phyloP scores from a whole-genome alignment of 2,888 invertebrate genomes.

The Euzophera pinguis region DNA sequence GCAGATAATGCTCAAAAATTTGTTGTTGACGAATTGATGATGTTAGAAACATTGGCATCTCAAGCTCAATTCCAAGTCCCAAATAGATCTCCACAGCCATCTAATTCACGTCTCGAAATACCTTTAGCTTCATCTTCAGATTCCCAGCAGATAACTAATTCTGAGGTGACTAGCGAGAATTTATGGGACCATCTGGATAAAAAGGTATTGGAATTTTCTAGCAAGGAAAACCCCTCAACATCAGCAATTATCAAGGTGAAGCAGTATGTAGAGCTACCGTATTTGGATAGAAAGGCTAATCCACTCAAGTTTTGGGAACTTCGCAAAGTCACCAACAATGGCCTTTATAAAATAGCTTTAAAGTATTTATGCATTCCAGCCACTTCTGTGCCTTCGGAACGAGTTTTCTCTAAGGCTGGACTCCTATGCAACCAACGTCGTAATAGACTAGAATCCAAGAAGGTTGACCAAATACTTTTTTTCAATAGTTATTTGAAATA shows the following conservation, averaged over 20 bases:
- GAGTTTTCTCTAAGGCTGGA: conserved; percentile 19
- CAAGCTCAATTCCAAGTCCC: conserved; percentile 19
- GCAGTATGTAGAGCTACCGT: conserved; percentile 25
- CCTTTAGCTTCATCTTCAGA: conserved; percentile 18
- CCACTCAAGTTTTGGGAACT: conserved; percentile 11
- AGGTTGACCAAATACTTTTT: neutral
- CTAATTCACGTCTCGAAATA: conserved; percentile 19
- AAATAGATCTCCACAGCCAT: conserved; percentile 19
- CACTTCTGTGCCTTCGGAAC: conserved; percentile 14
- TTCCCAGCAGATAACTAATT: no score
- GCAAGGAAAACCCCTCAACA: conserved; percentile 16
- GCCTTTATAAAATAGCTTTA: neutral
- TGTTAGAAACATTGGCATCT: conserved; percentile 16
- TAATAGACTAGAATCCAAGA: neutral
- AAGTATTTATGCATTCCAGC: conserved; percentile 16
- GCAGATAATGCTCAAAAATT: conserved; percentile 25
- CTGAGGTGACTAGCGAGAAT: conserved; percentile 15
- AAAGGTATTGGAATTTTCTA: conserved; percentile 18
- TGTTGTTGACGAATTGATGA: conserved; percentile 20
- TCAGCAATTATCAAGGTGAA: conserved; percentile 22
- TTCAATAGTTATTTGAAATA: no score
- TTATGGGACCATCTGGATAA: conserved; percentile 20
- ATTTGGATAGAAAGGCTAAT: conserved; percentile 15
- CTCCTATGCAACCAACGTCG: conserved; percentile 15
- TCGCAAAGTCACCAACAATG: neutral